phyloP scores from a whole-genome alignment of 2,888 invertebrate genomes.

The Lithophane ornitopus region DNA sequence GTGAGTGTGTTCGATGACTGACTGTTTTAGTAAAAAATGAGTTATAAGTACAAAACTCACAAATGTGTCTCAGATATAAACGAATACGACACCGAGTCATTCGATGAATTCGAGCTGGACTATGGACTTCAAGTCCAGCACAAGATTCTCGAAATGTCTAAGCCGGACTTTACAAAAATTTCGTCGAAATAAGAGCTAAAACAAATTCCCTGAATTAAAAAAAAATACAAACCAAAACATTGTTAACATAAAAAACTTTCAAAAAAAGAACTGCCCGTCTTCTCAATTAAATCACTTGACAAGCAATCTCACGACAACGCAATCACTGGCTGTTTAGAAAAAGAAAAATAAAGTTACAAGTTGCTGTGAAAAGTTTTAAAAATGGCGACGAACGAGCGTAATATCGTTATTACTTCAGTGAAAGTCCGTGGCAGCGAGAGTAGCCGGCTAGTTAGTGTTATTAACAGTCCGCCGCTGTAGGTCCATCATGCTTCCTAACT shows the following conservation, averaged over 20 bases:
- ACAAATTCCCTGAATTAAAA: background rate
- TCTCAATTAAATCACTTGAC: constrained; percentile 35
- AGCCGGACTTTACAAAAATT: background rate
- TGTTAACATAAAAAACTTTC: constrained; percentile 3
- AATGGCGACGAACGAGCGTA: constrained; percentile 51
- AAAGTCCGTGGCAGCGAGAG: constrained; percentile 34
- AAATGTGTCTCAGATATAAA: background rate
- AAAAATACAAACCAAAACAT: background rate
- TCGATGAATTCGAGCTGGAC: background rate
- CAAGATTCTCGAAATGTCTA: background rate
- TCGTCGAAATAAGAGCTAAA: background rate
- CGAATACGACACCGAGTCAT: background rate
- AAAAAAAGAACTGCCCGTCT: constrained; percentile 19
- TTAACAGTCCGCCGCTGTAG: constrained; percentile 48
- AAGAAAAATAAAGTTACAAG: constrained; percentile 40
- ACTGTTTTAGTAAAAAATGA: background rate
- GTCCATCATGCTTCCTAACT: constrained; percentile 53
- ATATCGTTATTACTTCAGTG: constrained; percentile 53
- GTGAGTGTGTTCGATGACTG: background rate
- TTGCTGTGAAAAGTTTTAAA: constrained; percentile 48
- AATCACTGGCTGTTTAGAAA: constrained; percentile 43
- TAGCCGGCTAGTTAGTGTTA: constrained; percentile 55
- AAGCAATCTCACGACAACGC: constrained; percentile 39
- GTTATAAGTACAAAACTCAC: background rate
- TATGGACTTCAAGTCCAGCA: background rate